Evolutionary conservation across 2,113 vertebrate genomes (phyloP).

Genomic region (Triplophysa tibetana): DNA sequence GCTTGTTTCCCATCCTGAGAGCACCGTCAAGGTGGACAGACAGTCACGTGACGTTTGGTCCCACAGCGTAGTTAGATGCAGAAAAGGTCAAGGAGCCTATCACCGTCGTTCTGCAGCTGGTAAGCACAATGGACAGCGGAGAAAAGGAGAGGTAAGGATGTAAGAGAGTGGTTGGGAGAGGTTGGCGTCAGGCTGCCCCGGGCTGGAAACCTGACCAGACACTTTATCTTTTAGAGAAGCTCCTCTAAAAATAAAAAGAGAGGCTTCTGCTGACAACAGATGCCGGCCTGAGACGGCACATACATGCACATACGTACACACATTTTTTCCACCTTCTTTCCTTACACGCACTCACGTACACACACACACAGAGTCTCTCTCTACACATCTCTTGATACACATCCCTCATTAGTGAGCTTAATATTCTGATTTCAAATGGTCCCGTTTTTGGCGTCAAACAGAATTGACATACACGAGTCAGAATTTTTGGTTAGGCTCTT

Average conservation of each 20-base stretch:
- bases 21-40: slow-evolving; percentile 28
- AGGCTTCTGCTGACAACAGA: slow-evolving; percentile 69
- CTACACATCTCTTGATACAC: slow-evolving; percentile 23
- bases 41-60: slow-evolving; percentile 48
- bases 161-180: slow-evolving; percentile 51
- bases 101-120: slow-evolving; percentile 31
- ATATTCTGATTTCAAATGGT: slow-evolving; percentile 58
- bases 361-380: slow-evolving; percentile 45
- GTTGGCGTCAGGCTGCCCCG: slow-evolving; percentile 73
- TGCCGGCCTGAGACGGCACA: slow-evolving; percentile 61
- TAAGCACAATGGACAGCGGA: slow-evolving; percentile 32
- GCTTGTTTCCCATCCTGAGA: slow-evolving; percentile 39
- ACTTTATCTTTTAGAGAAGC: slow-evolving; percentile 64
- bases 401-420: slow-evolving; percentile 43
- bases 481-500: slow-evolving; percentile 40
- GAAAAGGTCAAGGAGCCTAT: slow-evolving; percentile 35
- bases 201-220: slow-evolving; percentile 73
- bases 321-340: slow-evolving; percentile 12
- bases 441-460: slow-evolving; percentile 63
- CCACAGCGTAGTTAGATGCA: slow-evolving; percentile 38
- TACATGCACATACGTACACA: slow-evolving; percentile 43
- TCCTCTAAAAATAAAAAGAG: slow-evolving; percentile 74
- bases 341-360: slow-evolving; percentile 7
- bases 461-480: slow-evolving; percentile 17
- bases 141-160: slow-evolving; percentile 37